Percentiles rank a stretch among this genome's conserved stretches.
These are phyloP conservation scores for Oegoconia quadripuncta DNA, from an alignment of 2,888 invertebrate species.

Conservation along the genomic window DNA sequence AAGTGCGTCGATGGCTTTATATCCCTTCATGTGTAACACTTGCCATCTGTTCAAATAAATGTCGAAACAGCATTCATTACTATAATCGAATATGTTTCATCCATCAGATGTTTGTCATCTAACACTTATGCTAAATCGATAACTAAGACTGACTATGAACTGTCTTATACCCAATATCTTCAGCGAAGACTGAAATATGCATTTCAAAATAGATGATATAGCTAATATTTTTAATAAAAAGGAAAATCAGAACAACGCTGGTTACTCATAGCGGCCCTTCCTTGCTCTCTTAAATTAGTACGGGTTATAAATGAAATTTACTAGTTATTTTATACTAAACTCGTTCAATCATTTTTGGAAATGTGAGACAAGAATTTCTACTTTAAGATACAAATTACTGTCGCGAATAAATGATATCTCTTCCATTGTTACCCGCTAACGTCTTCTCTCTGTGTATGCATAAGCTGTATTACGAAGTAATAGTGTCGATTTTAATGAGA, in stretches of 20 bases:
- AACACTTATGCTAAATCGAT: constrained; percentile 41
- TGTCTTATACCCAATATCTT: constrained; percentile 42
- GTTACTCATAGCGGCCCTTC: constrained; percentile 51
- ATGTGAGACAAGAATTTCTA: too few relatives aligned
- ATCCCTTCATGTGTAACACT: constrained; percentile 65
- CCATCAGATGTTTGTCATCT: neutral
- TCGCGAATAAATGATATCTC: too few relatives aligned
- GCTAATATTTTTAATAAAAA: constrained; percentile 43
- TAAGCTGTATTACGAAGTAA: too few relatives aligned
- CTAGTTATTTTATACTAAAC: too few relatives aligned
- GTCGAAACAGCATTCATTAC: constrained; percentile 18
- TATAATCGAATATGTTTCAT: constrained; percentile 2
- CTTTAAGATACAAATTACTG: too few relatives aligned
- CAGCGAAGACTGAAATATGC: constrained; percentile 61
- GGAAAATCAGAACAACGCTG: constrained; percentile 21
- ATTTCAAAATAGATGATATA: constrained; percentile 63
- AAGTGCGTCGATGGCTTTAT: constrained; percentile 22
- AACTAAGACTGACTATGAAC: constrained; percentile 50
- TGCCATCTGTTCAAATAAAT: constrained; percentile 61
- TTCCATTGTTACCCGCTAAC: too few relatives aligned
- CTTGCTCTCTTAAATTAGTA: constrained; percentile 62
- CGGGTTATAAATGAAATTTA: neutral
- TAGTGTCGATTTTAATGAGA: too few relatives aligned
- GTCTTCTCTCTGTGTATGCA: too few relatives aligned
- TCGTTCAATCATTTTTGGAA: too few relatives aligned